phyloP scores from a whole-genome alignment of 2,888 invertebrate species.

The Baccha elongata region DNA sequence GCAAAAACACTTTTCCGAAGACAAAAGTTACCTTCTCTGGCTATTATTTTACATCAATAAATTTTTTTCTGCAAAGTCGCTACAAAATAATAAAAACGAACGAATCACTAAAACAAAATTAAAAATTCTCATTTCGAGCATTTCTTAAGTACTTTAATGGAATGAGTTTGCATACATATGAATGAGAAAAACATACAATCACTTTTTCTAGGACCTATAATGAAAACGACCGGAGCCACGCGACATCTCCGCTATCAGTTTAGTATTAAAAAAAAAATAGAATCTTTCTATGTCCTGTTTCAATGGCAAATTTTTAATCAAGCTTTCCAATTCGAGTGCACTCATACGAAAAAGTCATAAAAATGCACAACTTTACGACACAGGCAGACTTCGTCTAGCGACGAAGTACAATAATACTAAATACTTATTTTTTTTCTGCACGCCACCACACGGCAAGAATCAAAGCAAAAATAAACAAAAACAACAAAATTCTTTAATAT shows the following conservation, averaged over 20 bases:
- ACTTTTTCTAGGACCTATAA: slow-evolving; percentile 57
- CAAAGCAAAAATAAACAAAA: slow-evolving; percentile 50
- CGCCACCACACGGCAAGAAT: slow-evolving; percentile 40
- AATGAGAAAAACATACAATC: neutral
- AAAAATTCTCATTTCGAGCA: neutral
- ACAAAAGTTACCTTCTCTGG: too few species aligned
- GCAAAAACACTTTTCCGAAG: too few species aligned
- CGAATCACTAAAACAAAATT: slow-evolving; percentile 1
- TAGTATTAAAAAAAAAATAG: slow-evolving; percentile 24
- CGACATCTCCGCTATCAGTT: slow-evolving; percentile 21
- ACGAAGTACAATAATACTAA: slow-evolving; percentile 50
- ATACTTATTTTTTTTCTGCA: slow-evolving; percentile 36
- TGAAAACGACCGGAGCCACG: too few species aligned
- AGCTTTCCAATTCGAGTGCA: slow-evolving; percentile 71
- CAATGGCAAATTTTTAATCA: slow-evolving; percentile 71
- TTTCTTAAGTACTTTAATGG: neutral
- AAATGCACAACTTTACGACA: slow-evolving; percentile 67
- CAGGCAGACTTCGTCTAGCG: slow-evolving; percentile 26
- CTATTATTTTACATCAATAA: too few species aligned
- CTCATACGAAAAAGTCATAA: slow-evolving; percentile 72
- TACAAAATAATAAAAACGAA: neutral
- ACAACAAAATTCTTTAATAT: slow-evolving; percentile 58
- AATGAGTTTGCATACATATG: neutral
- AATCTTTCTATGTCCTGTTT: slow-evolving; percentile 40
- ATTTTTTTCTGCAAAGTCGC: too few species aligned